phyloP scores from a whole-genome alignment of 2,888 invertebrate species.

The Matsumyia berberina region DNA sequence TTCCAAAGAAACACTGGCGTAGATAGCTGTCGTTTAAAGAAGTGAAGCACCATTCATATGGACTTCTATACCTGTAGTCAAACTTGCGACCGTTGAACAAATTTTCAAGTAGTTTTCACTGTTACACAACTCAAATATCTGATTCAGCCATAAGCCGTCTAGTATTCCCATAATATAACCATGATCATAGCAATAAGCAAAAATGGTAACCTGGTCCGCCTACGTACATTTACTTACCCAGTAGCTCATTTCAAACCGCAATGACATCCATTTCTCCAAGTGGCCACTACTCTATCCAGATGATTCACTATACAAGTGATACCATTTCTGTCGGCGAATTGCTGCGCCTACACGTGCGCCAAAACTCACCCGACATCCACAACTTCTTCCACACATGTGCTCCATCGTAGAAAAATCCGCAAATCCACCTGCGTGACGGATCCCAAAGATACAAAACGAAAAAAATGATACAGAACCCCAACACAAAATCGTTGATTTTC shows the following conservation, averaged over 20 bases:
- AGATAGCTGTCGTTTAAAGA: no score
- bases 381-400: slow-evolving; percentile 8
- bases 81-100: no score
- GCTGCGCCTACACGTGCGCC: slow-evolving; percentile 20
- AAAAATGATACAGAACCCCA: not conserved
- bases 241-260: not conserved
- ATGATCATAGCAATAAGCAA: no score
- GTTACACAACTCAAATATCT: no score
- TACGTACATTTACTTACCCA: not conserved
- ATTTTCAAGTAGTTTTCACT: no score
- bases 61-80: no score
- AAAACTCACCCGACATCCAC: not conserved
- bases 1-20: no score
- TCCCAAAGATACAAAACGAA: not conserved
- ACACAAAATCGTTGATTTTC: slow-evolving; percentile 19
- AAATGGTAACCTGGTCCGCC: not conserved
- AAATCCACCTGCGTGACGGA: slow-evolving; percentile 48
- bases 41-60: no score
- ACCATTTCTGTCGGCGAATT: slow-evolving; percentile 8
- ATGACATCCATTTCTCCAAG: not conserved
- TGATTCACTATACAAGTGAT: slow-evolving; percentile 16
- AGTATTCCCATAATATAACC: no score
- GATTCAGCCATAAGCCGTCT: not conserved
- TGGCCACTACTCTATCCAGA: slow-evolving; percentile 1
- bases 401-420: not conserved